A percentile compares a stretch with the other conserved stretches of the same genome.
These are phyloP conservation scores for Glareola pratincola DNA, from an alignment of 2,113 vertebrate species.

Conservation along the genomic window DNA sequence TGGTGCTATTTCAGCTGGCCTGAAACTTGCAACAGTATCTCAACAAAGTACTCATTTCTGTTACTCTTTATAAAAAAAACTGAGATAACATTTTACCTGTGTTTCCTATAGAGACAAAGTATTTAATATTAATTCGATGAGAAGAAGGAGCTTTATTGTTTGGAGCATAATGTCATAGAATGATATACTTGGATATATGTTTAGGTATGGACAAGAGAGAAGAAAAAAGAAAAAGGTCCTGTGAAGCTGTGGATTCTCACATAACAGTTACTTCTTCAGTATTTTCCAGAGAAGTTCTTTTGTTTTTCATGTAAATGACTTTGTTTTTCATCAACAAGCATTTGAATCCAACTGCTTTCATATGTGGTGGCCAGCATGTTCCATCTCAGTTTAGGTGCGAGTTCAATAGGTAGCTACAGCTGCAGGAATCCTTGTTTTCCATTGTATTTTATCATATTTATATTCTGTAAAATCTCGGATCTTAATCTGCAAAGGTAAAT, in stretches of 20 bases:
- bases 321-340: neutral
- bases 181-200: neutral
- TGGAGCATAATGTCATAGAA: neutral
- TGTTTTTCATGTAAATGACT: neutral
- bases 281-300: neutral
- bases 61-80: neutral
- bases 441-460: neutral
- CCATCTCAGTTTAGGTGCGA: neutral
- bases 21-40: neutral
- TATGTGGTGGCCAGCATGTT: neutral
- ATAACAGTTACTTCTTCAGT: neutral
- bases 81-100: neutral
- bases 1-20: neutral
- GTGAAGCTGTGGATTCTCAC: neutral
- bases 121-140: neutral
- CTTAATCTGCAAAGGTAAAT: neutral
- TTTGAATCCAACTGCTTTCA: neutral
- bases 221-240: neutral
- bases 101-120: neutral
- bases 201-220: neutral
- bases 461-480: neutral
- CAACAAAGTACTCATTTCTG: neutral
- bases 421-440: neutral
- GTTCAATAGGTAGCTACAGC: neutral
- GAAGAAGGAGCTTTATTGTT: neutral